phyloP scores from a whole-genome alignment of 2,888 invertebrate genomes.

The Iselma pallidipennis region DNA sequence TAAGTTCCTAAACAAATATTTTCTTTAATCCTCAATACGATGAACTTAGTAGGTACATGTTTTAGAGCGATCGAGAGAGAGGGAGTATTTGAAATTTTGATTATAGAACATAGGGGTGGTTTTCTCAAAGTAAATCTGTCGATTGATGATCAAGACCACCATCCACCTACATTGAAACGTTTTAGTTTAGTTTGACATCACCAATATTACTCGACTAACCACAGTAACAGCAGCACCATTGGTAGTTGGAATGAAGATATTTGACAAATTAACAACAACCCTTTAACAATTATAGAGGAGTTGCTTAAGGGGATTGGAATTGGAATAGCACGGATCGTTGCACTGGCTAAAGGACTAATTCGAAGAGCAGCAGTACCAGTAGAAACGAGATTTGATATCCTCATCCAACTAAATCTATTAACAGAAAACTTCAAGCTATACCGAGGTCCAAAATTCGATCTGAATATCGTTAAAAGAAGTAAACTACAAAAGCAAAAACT shows the following conservation, averaged over 20 bases:
- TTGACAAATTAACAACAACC: constrained; percentile 29
- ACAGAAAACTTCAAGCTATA: background rate
- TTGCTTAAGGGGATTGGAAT: constrained; percentile 25
- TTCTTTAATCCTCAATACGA: too few species aligned
- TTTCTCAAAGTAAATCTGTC: background rate
- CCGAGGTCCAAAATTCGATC: too few species aligned
- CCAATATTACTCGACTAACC: background rate
- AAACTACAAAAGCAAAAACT: too few species aligned
- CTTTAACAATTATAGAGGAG: constrained; percentile 27
- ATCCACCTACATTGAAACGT: background rate
- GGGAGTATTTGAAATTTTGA: background rate
- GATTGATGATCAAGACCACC: background rate
- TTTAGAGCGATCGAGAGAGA: too few species aligned
- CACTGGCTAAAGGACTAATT: constrained; percentile 25
- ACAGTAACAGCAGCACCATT: too few species aligned
- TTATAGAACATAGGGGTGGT: background rate
- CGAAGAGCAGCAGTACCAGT: background rate
- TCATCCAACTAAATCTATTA: background rate
- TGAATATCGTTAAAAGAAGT: too few species aligned
- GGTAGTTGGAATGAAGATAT: constrained; percentile 15
- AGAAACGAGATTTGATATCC: constrained; percentile 13
- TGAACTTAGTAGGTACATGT: background rate
- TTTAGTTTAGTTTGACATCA: background rate
- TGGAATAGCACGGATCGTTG: constrained; percentile 26
- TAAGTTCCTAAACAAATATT: too few species aligned